Evolutionary conservation across 2,797 vertebrate species (phyloP), one percentile per base, ranked within the genome.

Genomic region (Threskiornis aethiopicus): DNA sequence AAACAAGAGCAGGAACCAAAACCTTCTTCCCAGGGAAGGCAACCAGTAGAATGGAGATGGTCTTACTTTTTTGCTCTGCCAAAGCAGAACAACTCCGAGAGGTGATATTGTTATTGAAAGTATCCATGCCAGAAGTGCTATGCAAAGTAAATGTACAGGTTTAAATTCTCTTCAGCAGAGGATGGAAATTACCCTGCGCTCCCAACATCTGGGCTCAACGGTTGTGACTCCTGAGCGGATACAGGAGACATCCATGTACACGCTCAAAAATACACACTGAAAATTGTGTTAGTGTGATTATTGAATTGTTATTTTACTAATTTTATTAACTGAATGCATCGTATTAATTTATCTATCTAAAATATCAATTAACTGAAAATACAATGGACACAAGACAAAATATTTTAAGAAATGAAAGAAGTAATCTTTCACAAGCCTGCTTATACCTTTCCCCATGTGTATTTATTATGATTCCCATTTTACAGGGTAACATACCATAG

Each of bases 11-110:
- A 65, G 59, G 51, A 87, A 70, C 20, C 24, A 57, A 79, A 85
- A 69, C 20, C 37, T 55, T 46, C n/a, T 35, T 75, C 52, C 62
- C 21, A 33, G 44, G 31, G 44, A 94, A 77, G 35, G 42, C 42
- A 85, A 47, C 2, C 8, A 33, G 1, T 1, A 33, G 16, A 39
- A 10, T 5, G 14, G 37, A 76, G 51, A 79, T 0, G 0, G 58
- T 73, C 37, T 66, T 33, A 51, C 24, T 39, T 58, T 41, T 65
- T 47, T 20, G 3, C 26, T 88, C 39, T 15, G 11, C 42, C 19
- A 47, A 57, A 83, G n/a, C 55, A 80, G 26, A 83, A 77, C 17
- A 67, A 2, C 24, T 58, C 46, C 29, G 15, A 37, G n/a, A 69
- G 11, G 8, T 39, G 20, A 72, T 13, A 33, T 0, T 49, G 25